Percentiles rank a stretch among this genome's conserved stretches.
phyloP scores from a whole-genome alignment of 2,113 vertebrate species.

The Myotis yumanensis region DNA sequence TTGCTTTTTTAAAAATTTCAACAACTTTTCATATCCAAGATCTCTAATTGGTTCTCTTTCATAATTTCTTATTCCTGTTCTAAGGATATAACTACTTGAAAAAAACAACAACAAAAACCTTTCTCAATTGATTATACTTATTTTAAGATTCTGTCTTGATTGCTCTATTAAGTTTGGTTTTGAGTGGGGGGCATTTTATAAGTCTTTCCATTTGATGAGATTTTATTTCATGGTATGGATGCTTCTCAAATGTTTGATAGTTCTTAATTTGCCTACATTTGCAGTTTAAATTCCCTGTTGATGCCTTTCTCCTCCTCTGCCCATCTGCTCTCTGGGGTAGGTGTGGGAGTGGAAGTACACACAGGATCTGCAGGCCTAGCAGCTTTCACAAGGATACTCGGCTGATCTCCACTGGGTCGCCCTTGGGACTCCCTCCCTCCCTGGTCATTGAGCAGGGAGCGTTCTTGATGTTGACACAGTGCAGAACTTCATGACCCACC shows the following conservation, averaged over 20 bases:
- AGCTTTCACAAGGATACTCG: background rate
- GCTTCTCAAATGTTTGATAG: background rate
- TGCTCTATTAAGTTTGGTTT: background rate
- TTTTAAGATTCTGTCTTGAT: slow-evolving; percentile 6
- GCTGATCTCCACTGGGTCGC: background rate
- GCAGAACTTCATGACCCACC: background rate
- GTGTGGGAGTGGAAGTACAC: background rate
- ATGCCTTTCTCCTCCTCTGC: background rate
- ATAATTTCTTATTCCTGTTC: background rate
- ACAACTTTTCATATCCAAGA: background rate
- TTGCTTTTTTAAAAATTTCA: background rate
- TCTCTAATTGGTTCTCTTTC: background rate
- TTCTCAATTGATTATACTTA: background rate
- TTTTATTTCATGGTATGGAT: background rate
- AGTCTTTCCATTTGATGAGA: background rate
- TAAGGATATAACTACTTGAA: background rate
- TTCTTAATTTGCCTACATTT: background rate
- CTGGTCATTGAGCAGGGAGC: rapidly evolving
- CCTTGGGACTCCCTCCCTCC: background rate
- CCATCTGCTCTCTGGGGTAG: background rate
- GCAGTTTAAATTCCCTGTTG: background rate
- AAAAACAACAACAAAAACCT: background rate
- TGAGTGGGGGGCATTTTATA: background rate
- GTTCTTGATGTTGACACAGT: too few relatives aligned
- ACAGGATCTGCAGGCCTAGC: background rate